phyloP scores from a whole-genome alignment of 2,888 invertebrate genomes.

The Linnaemya vulpina region DNA sequence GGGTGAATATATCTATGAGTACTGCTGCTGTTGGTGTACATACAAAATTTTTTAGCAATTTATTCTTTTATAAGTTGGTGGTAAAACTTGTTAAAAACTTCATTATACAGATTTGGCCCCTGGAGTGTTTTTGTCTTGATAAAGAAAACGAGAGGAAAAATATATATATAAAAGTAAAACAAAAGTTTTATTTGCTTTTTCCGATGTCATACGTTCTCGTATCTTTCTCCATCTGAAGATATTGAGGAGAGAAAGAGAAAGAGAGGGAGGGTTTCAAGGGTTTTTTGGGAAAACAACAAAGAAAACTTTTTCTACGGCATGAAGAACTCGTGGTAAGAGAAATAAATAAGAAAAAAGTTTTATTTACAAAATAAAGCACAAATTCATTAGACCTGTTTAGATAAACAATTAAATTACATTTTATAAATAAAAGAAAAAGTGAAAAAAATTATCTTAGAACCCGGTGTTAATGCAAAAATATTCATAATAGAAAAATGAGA shows the following conservation, averaged over 20 bases:
- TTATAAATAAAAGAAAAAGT: slow-evolving; percentile 7
- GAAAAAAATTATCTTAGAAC: neutral
- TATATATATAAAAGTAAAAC: neutral
- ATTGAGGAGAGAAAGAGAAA: neutral
- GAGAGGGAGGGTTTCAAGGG: slow-evolving; percentile 18
- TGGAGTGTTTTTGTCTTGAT: slow-evolving; percentile 62
- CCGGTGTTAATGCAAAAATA: neutral
- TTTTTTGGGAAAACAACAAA: slow-evolving; percentile 7
- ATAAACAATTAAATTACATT: slow-evolving; percentile 50
- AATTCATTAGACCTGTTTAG: slow-evolving; percentile 22
- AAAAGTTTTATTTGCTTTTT: slow-evolving; percentile 40
- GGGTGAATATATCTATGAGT: neutral
- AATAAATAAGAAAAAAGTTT: slow-evolving; percentile 5
- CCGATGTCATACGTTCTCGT: slow-evolving; percentile 32
- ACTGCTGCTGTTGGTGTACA: neutral
- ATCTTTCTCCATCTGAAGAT: neutral
- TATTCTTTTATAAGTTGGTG: slow-evolving; percentile 60
- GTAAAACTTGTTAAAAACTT: slow-evolving; percentile 69
- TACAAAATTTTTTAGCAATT: slow-evolving; percentile 49
- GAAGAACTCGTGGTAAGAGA: neutral
- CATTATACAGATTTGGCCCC: slow-evolving; percentile 62
- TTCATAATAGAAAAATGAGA: slow-evolving; percentile 1
- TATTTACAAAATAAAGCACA: neutral
- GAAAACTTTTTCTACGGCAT: slow-evolving; percentile 7
- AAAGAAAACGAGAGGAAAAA: slow-evolving; percentile 16